Base-by-base conservation (phyloP, 2,888 invertebrate genomes). In the Thera britannica region DNA sequence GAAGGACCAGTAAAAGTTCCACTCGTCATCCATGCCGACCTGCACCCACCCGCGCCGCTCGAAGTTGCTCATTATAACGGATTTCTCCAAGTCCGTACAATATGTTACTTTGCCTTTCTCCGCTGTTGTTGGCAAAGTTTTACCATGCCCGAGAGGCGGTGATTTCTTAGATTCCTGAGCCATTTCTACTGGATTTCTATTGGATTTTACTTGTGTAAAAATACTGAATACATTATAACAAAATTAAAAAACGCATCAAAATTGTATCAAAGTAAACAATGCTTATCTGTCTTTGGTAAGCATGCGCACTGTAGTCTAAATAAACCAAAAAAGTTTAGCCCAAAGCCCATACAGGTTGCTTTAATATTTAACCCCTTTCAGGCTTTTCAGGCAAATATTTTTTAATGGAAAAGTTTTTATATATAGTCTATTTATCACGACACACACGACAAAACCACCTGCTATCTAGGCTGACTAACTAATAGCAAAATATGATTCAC, bases 1-100 rank as follows among this genome's bases (percentile, higher is more conserved):
- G 67, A 97, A 97, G 2, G 98, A 97, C 98, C 98, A 99, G 87
- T 99, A 99, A 83, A 98, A 96, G 87, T 99, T 98, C 98, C 98
- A 99, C 79, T 98, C 98, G 81, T 98, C 98, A 77, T 98, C 98
- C 0, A 97, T 96, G 0, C 96, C 96, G 4, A 92, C 98, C 87
- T 97, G 97, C 7, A 94, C 90, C 98, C 99, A 99, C 9, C 98
- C 98, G 62, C 98, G 95, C 80, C 98, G 97, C 78, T 98, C 98
- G 84, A 98, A 98, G 90, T 98, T 99, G 77, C 97, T 97, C 61
- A 98, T 95, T 67, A 99, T 95, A 8, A 98, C 98, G 35, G 98
- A 98, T 88, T 98, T 98, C 82, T 99, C 99, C 82, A 98, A 95
- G 88, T 98, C 98, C n/a, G 97, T 97, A 81, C 97, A 97, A 77